These are phyloP conservation scores for Geopemphigus sp. DNA, from an alignment of 1,140 invertebrate genomes.

Conservation along the genomic window DNA sequence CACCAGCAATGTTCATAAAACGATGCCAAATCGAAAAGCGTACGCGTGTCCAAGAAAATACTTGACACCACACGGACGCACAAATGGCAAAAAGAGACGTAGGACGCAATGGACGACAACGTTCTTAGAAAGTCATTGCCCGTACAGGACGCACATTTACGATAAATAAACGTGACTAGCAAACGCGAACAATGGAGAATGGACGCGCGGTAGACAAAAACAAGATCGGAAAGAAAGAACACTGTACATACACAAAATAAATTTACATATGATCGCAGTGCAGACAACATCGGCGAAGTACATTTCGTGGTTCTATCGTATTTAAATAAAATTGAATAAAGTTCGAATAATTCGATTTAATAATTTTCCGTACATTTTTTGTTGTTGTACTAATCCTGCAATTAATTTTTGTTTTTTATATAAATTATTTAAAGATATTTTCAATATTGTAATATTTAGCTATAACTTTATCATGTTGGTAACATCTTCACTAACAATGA, in stretches of 20 bases:
- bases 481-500: no score
- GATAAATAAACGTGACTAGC: not conserved
- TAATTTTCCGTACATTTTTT: no score
- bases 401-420: no score
- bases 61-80: not conserved
- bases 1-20: slow-evolving; percentile 22
- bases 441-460: no score
- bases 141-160: not conserved
- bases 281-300: not conserved
- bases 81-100: not conserved
- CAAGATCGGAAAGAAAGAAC: not conserved
- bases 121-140: not conserved
- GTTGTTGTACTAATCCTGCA: no score
- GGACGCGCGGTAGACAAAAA: not conserved
- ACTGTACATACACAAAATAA: slow-evolving; percentile 6
- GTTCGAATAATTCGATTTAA: no score
- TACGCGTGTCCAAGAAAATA: not conserved
- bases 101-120: not conserved
- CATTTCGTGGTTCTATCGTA: no score
- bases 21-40: not conserved
- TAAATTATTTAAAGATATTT: no score
- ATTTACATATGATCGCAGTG: slow-evolving; percentile 25
- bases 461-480: no score
- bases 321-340: no score
- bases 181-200: not conserved